Base-by-base conservation (phyloP, 1,140 invertebrate genomes). In the Solenopsis invicta region DNA sequence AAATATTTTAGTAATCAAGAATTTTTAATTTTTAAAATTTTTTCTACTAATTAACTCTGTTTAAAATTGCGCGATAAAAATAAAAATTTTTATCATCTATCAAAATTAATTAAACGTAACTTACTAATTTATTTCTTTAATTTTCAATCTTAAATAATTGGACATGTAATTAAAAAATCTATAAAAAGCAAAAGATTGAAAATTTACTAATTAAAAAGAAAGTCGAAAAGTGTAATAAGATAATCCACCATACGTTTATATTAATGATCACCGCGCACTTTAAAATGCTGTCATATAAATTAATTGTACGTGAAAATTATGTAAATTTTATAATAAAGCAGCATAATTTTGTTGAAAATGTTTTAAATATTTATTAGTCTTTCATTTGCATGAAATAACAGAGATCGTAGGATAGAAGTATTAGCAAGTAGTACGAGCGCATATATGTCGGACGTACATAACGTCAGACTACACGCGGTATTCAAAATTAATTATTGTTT, bases 391-490 rank as follows among this genome's bases (percentile, higher is more conserved):
- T 13, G 1, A 52, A 80, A 24, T 69, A 54, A 41, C 3, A 1
- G 4, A 80, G 29, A 69, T 80, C 24, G 16, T 4, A 52, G 4
- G 21, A 24, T 8, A 48, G 12, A 29, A 9, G 64, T 12, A 45
- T 78, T 34, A 48, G n/a, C n/a, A 56, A 71, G 48, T 69, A 81
- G n/a, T 81, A 80, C n/a, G n/a, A 29, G n/a, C 34, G n/a, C 34
- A 10, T 24, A 41, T 41, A 41, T 24, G n/a, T 69, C 77, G 54
- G 77, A 37, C 62, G 4, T 52, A 52, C 48, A n/a, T n/a, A n/a
- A n/a, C n/a, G n/a, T n/a, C n/a, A 21, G 34, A 34, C 16, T 67
- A 37, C 18, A 8, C 18, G 4, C 56, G 12, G 0, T 16, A 66
- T 50, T 2, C 12, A 54, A 67, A 48, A 50, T 4, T 66, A 66